phyloP scores from a whole-genome alignment of 35 echinoderm and acorn worm species.

The Heliocidaris tuberculata region DNA sequence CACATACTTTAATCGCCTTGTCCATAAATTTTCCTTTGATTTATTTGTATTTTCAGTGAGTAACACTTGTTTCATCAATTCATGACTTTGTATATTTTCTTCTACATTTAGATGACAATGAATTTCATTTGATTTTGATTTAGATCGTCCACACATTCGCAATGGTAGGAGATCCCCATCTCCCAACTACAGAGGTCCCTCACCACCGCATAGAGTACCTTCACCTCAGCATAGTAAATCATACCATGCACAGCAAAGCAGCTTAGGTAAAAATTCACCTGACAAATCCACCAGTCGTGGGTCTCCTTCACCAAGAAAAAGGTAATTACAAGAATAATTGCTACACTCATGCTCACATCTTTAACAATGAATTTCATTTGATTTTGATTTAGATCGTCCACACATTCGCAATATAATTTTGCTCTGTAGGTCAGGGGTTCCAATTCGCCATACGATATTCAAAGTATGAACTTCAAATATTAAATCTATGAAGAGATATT shows the following conservation, averaged over 20 bases:
- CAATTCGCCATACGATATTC: too few species aligned
- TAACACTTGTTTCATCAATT: not conserved
- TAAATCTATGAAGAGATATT: too few species aligned
- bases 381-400: constrained; percentile 27
- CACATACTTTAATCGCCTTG: not conserved
- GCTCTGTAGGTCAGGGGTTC: not conserved
- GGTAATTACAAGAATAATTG: constrained; percentile 20
- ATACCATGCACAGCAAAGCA: not conserved
- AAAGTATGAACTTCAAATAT: too few species aligned
- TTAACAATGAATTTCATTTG: not conserved
- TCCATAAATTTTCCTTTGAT: not conserved
- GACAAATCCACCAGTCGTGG: not conserved
- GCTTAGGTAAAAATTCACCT: not conserved
- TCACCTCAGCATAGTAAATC: not conserved
- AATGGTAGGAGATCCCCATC: constrained; percentile 42
- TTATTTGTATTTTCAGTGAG: not conserved
- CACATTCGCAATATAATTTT: constrained; percentile 7
- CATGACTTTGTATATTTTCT: not conserved
- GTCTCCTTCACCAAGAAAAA: constrained; percentile 37
- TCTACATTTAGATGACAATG: not conserved
- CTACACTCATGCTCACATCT: not conserved
- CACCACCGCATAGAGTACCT: not conserved
- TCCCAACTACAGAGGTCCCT: not conserved
- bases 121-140: constrained; percentile 10
- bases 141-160: constrained; percentile 16